Base-by-base conservation (phyloP, 2,113 vertebrate genomes). In the Rhizomys pruinosus region DNA sequence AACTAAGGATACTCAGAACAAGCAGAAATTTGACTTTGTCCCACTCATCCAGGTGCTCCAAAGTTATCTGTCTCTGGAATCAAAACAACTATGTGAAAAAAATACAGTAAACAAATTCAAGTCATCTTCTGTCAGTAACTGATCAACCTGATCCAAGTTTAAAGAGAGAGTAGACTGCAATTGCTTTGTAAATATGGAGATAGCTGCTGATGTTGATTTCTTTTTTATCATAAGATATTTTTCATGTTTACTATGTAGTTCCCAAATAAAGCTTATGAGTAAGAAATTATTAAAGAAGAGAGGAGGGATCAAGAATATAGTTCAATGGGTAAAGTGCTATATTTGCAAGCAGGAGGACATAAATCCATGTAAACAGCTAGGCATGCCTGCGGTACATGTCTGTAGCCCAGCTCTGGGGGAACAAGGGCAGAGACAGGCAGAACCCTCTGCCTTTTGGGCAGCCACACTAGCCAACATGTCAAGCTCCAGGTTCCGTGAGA, bases 71-170 rank as follows among this genome's bases (percentile, higher is more conserved):
- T 89, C 88, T 20, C 64, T 78, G 55, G 44, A 13, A 23, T 23
- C 15, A 78, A 91, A 86, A 64, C 39, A 93, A 72, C 1, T 1
- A 88, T 22, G 34, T 93, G 2, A 84, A 66, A 72, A 63, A 93
- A 66, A 84, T 52, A 86, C 7, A 39, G 64, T 25, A 73, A 86
- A 66, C 71, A 77, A 82, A 89, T 92, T 78, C 47, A 88, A 68
- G 9, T 64, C 11, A 66, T 72, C 7, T 72, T 8, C 15, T 66
- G 6, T 74, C 52, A 91, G n/a, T 63, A 79, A 87, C 12, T 64
- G 66, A 71, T 78, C 64, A 74, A 13, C 71, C 15, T 76, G 3
- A 92, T 66, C 25, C 9, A 57, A 55, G 80, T 80, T 76, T 89
- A 59, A 84, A 74, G 5, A 57, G 5, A 57, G 34, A 87, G 23